phyloP scores from a whole-genome alignment of 1,140 invertebrate species.

The Bombus terrestris region DNA sequence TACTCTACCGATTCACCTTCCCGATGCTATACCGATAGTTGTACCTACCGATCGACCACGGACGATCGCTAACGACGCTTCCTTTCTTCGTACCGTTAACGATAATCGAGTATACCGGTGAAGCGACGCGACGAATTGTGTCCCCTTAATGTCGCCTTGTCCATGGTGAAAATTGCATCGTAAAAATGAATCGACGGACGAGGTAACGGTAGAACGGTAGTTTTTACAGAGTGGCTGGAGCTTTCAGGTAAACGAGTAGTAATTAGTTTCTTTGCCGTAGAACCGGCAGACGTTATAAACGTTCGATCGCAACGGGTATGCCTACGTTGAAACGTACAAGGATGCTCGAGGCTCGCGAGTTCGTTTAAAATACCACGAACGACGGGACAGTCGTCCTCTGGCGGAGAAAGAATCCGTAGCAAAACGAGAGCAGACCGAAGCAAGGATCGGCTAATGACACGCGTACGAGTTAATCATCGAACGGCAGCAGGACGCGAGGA shows the following conservation, averaged over 20 bases:
- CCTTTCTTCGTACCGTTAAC: not conserved
- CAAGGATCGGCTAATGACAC: slow-evolving; percentile 50
- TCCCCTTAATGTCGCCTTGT: too few species aligned
- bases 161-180: slow-evolving; percentile 2
- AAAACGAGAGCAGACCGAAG: slow-evolving; percentile 2
- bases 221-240: not conserved
- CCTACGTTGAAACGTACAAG: too few species aligned
- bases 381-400: not conserved
- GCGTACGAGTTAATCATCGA: slow-evolving; percentile 53
- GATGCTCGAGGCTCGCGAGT: not conserved
- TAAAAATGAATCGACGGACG: not conserved
- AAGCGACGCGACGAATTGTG: too few species aligned
- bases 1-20: not conserved
- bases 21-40: not conserved
- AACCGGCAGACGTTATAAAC: not conserved
- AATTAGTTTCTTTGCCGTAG: not conserved
- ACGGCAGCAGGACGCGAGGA: slow-evolving; percentile 16
- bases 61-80: not conserved
- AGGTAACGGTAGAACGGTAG: not conserved
- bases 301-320: not conserved
- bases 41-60: not conserved
- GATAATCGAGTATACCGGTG: not conserved
- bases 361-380: not conserved
- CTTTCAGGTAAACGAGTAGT: not conserved
- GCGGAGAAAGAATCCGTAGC: not conserved